Base-by-base conservation (phyloP, 2,113 vertebrate species). In the Lagenorhynchus albirostris region DNA sequence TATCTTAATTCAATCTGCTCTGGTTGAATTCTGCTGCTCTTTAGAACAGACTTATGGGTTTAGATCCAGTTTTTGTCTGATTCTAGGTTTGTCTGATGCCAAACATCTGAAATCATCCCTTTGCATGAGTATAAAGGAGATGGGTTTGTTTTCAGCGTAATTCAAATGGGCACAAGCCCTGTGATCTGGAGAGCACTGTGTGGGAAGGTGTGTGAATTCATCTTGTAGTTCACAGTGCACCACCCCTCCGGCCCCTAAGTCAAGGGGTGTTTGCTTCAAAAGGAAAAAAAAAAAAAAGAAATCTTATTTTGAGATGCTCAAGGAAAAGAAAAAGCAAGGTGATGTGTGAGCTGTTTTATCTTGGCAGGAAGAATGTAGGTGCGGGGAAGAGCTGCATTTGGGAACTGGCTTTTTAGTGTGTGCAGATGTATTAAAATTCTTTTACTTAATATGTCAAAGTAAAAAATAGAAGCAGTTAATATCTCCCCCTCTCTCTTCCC, bases 401-500 rank as follows among this genome's bases (percentile, higher is more conserved):
- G 68, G 74, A 96, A 79, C 18, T 95, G 41, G 41, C 33, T 83
- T 94, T 94, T 63, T 67, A 23, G 41, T 65, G 47, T 33, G 53
- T 89, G 97, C 80, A 85, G 91, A 58, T 95, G 53, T 82, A 96
- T 96, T 96, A 92, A 97, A 82, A 96, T 97, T 95, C 89, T 91
- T 93, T 79, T 76, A 80, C 44, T 94, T 95, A 86, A 86, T 88
- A 71, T 97, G 95, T 97, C 97, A 97, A 82, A 82, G 97, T 96
- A 33, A 96, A 97, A 98, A 97, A 97, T 96, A 97, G 97, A 94
- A 97, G 41, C 79, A 31, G 44, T 85, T 95, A 81, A 71, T 84
- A 62, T 90, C 74, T 44, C 41, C 55, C 33, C 23, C 8, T 38
- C 60, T 70, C 74, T 62, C 14, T 47, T 77, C 67, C 93, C 84